Percentiles rank a stretch among this genome's conserved stretches.
phyloP scores from a whole-genome alignment of 2,113 vertebrate species.

The Phalacrocorax aristotelis region DNA sequence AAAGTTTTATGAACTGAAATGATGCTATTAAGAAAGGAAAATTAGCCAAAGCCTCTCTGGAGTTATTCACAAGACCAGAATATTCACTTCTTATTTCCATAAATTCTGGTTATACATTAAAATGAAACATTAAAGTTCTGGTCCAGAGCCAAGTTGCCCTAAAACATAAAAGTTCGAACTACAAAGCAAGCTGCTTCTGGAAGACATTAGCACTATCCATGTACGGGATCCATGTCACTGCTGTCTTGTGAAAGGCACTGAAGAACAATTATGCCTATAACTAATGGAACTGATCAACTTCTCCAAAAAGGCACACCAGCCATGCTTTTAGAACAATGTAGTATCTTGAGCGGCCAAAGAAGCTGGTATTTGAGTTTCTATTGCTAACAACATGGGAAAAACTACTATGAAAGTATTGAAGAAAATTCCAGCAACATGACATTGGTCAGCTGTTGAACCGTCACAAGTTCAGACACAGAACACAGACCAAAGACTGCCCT shows the following conservation, averaged over 20 bases:
- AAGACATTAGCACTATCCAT: not conserved
- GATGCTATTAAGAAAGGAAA: slow-evolving; percentile 26
- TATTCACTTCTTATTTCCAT: slow-evolving; percentile 25
- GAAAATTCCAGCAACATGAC: not conserved
- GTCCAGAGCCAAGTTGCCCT: not conserved
- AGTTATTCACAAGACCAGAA: not conserved
- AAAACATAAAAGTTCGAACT: not conserved
- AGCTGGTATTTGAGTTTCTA: not conserved
- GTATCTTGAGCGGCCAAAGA: not conserved
- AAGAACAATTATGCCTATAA: not conserved
- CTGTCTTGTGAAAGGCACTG: slow-evolving; percentile 13
- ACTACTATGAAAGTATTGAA: not conserved
- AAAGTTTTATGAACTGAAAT: slow-evolving; percentile 46
- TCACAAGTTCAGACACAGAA: not conserved
- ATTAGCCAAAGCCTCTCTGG: slow-evolving; percentile 17
- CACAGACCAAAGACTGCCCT: not conserved
- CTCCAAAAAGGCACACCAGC: not conserved
- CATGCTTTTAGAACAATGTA: not conserved
- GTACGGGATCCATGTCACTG: not conserved
- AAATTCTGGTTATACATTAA: slow-evolving; percentile 16
- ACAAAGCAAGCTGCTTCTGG: slow-evolving; percentile 1
- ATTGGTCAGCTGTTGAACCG: not conserved
- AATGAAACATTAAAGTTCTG: slow-evolving; percentile 29
- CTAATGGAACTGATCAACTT: not conserved
- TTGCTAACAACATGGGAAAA: not conserved